Conservation (phyloP, 2,888 invertebrate species). For the Cephus sareptanus region DNA sequence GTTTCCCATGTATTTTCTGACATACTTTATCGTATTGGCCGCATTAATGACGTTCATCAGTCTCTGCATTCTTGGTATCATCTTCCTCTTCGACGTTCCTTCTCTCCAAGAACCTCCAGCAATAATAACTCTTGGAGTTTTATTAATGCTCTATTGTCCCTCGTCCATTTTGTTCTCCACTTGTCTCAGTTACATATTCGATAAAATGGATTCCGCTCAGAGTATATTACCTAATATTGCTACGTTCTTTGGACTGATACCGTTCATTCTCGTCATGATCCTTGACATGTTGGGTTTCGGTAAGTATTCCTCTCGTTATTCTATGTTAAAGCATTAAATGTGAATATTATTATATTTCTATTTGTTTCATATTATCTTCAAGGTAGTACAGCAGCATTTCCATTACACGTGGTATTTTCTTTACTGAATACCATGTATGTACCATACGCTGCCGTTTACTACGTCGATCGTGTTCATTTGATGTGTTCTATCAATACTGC, state of each 20-base stretch:
- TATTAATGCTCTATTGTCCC: conserved; percentile 79
- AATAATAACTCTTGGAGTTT: conserved; percentile 74
- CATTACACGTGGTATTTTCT: conserved; percentile 79
- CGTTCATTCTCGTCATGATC: conserved; percentile 78
- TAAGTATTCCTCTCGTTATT: conserved; percentile 58
- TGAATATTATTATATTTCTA: conserved; percentile 21
- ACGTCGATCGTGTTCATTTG: conserved; percentile 80
- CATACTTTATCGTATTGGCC: conserved; percentile 79
- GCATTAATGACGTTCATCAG: conserved; percentile 77
- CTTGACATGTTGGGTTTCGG: conserved; percentile 79
- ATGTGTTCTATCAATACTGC: conserved; percentile 78
- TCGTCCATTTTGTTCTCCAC: conserved; percentile 82
- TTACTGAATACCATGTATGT: conserved; percentile 83
- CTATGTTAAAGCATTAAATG: conserved; percentile 7
- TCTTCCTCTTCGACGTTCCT: conserved; percentile 77
- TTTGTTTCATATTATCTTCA: conserved; percentile 48
- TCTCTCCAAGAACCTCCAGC: conserved; percentile 78
- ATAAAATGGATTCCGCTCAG: conserved; percentile 85
- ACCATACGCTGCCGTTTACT: conserved; percentile 85
- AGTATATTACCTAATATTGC: conserved; percentile 82
- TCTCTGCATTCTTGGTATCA: conserved; percentile 72
- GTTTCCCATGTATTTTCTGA: conserved; percentile 79
- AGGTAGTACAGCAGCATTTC: conserved; percentile 77
- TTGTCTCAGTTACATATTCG: conserved; percentile 82
- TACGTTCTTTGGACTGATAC: conserved; percentile 80